Percentiles rank a stretch among this genome's conserved stretches.
Evolutionary conservation across 2,888 invertebrate species (phyloP).

Genomic region (Platycnemis pennipes): DNA sequence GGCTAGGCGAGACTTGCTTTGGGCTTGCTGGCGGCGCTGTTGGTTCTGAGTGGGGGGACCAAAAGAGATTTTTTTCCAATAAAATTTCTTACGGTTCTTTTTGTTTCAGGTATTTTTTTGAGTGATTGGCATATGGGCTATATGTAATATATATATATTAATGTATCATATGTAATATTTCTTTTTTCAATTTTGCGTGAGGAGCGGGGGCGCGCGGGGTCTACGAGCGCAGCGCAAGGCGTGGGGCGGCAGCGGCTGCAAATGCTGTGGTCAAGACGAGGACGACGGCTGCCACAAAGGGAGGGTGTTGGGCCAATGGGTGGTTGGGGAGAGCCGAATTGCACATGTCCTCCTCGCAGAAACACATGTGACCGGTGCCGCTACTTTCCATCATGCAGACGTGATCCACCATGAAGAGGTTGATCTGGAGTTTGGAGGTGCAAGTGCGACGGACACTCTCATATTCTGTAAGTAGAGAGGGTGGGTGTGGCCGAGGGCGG

Average conservation of each 20-base stretch:
- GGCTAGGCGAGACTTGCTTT: neutral
- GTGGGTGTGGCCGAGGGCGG: neutral
- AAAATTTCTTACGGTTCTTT: neutral
- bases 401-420: slow-evolving; percentile 98
- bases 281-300: slow-evolving; percentile 76
- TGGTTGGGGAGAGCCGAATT: slow-evolving; percentile 81
- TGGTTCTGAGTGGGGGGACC: neutral
- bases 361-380: slow-evolving; percentile 98
- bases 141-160: too few species aligned
- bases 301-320: slow-evolving; percentile 71
- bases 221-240: slow-evolving; percentile 73
- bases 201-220: slow-evolving; percentile 48
- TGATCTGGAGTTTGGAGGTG: slow-evolving; percentile 96
- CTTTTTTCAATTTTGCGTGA: neutral
- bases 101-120: neutral
- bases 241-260: slow-evolving; percentile 76
- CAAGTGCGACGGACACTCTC: slow-evolving; percentile 95
- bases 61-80: neutral
- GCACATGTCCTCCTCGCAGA: slow-evolving; percentile 98
- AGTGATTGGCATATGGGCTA: too few species aligned
- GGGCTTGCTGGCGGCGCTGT: neutral
- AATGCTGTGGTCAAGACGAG: slow-evolving; percentile 76
- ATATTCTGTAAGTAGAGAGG: slow-evolving; percentile 83
- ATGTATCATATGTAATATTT: neutral
- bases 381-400: slow-evolving; percentile 99